Conservation (phyloP, 2,113 vertebrate species). For the Talpa occidentalis region DNA sequence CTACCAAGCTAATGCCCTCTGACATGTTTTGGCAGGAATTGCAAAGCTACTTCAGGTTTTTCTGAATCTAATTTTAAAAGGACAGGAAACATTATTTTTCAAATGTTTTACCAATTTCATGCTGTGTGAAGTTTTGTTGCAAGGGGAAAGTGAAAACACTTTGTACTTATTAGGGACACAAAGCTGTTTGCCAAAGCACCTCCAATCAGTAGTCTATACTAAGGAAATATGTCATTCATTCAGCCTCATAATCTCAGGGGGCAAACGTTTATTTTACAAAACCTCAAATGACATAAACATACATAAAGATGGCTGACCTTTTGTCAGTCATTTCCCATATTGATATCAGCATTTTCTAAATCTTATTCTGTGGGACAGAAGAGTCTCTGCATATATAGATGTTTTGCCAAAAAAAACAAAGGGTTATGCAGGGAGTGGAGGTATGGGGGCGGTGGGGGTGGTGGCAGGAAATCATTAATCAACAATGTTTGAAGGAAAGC, state of each 20-base stretch:
- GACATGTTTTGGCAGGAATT: constrained; percentile 41
- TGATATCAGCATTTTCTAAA: constrained; percentile 34
- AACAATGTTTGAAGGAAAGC: not conserved
- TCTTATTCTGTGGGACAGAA: not conserved
- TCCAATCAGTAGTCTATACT: not conserved
- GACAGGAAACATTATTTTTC: constrained; percentile 32
- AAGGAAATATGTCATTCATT: constrained; percentile 1
- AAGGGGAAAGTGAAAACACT: constrained; percentile 36
- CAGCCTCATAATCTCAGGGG: constrained; percentile 10
- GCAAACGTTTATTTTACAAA: not conserved
- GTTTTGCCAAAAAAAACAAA: not conserved
- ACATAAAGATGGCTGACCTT: not conserved
- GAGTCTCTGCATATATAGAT: not conserved
- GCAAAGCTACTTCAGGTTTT: not conserved
- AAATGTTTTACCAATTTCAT: not conserved
- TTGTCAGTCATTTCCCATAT: not conserved
- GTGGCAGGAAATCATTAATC: not conserved
- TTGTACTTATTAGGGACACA: constrained; percentile 43
- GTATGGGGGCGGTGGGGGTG: too few relatives aligned
- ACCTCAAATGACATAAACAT: constrained; percentile 22
- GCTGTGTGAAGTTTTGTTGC: not conserved
- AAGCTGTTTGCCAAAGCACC: not conserved
- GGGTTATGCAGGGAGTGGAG: not conserved
- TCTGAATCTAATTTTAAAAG: constrained; percentile 35
- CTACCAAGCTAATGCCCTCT: not conserved